Percentiles rank a stretch among this genome's conserved stretches.
Evolutionary conservation across 2,113 vertebrate species (phyloP).

Genomic region (Trachemys scripta): DNA sequence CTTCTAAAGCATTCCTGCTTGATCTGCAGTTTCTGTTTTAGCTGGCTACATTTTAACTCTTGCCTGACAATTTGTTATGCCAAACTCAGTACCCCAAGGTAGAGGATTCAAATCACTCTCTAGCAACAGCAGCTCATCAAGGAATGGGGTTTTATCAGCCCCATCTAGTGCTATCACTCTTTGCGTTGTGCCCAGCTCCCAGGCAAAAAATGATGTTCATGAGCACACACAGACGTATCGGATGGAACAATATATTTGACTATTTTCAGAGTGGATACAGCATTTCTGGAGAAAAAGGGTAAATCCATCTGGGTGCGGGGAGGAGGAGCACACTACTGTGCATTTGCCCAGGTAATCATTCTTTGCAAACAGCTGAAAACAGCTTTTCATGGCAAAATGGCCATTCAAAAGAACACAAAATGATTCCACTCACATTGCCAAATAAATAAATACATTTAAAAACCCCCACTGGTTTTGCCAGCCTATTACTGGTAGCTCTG

Average conservation of each 20-base stretch:
- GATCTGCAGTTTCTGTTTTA: too few species aligned
- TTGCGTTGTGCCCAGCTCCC: not conserved
- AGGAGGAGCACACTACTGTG: not conserved
- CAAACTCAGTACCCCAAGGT: not conserved
- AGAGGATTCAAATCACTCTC: not conserved
- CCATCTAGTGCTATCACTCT: not conserved
- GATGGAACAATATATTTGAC: not conserved
- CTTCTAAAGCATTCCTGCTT: too few species aligned
- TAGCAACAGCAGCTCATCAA: accelerated
- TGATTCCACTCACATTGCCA: not conserved
- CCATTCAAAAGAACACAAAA: not conserved
- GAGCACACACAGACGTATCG: not conserved
- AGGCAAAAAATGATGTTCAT: not conserved
- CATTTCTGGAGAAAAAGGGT: not conserved
- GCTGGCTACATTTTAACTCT: too few species aligned
- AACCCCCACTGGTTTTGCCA: not conserved
- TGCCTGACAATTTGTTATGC: not conserved
- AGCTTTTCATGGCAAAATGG: not conserved
- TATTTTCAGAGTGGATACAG: not conserved
- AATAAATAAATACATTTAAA: not conserved
- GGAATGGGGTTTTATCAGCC: not conserved
- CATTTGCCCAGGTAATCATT: not conserved
- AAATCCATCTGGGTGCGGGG: not conserved
- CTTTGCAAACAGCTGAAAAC: not conserved
- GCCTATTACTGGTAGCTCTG: not conserved